Conservation (phyloP, 2,797 vertebrate genomes). For the Garrulus glandarius region DNA sequence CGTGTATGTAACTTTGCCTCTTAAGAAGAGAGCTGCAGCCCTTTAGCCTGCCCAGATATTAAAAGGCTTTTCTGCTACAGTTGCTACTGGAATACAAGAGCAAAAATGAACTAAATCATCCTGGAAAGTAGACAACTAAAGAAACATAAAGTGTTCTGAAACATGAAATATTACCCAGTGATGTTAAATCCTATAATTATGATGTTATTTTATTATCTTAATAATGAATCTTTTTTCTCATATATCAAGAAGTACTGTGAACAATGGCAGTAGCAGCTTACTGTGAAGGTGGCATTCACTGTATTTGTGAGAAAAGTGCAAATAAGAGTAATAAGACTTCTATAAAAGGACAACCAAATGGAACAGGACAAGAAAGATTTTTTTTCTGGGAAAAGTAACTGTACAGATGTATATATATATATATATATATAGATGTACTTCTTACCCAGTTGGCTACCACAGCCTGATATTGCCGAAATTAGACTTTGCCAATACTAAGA, state of each 20-base stretch:
- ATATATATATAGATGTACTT: neutral
- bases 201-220: neutral
- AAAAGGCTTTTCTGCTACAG: neutral
- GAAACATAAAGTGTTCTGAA: conserved; percentile 13
- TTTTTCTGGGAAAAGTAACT: neutral
- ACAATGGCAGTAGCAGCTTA: neutral
- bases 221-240: neutral
- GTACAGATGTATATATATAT: neutral
- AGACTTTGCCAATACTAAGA: neutral
- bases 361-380: neutral
- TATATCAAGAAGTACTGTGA: neutral
- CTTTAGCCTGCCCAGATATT: neutral
- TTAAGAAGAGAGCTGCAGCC: neutral
- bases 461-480: neutral
- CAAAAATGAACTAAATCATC: neutral
- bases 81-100: conserved; percentile 22
- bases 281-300: neutral
- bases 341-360: neutral
- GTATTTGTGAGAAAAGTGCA: neutral
- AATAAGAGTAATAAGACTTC: neutral
- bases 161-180: conserved; percentile 8
- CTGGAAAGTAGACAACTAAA: neutral
- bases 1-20: neutral
- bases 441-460: neutral
- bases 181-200: neutral